A percentile compares a stretch with the other conserved stretches of the same genome.
Evolutionary conservation across 2,888 invertebrate species (phyloP).

Genomic region (Drosophila suboccidentalis): DNA sequence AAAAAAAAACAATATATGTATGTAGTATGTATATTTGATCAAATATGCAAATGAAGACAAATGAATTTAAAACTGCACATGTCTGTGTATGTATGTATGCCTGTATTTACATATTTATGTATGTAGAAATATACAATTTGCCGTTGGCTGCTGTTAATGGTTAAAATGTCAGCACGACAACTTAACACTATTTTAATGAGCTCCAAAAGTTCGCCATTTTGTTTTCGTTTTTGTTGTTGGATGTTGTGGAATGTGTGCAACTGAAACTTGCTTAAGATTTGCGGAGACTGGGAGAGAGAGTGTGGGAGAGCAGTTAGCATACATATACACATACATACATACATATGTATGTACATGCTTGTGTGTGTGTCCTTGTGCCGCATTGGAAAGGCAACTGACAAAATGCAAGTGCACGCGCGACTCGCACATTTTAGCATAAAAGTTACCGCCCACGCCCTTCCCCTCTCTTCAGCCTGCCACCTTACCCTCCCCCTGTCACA

Average conservation of each 20-base stretch:
- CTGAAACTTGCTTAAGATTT: conserved; percentile 25
- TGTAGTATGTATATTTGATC: background rate
- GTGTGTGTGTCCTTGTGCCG: conserved; percentile 63
- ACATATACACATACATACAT: conserved; percentile 7
- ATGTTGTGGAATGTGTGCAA: conserved; percentile 34
- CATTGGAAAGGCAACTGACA: conserved; percentile 49
- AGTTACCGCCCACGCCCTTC: conserved; percentile 51
- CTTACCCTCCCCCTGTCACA: conserved; percentile 4
- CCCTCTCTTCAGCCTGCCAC: conserved; percentile 13
- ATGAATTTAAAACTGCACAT: no score
- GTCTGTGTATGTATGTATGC: no score
- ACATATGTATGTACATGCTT: background rate
- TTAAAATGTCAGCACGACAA: conserved; percentile 40
- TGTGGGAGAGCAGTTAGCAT: conserved; percentile 2
- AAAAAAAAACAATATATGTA: no score
- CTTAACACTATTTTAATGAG: conserved; percentile 74
- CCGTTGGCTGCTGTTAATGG: conserved; percentile 18
- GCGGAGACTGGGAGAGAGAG: background rate
- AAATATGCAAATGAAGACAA: background rate
- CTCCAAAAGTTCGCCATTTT: conserved; percentile 40
- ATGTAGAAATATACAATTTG: background rate
- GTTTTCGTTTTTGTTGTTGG: conserved; percentile 21
- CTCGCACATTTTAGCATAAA: conserved; percentile 77
- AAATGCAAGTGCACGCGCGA: conserved; percentile 77
- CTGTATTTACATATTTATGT: background rate